Percentiles rank a stretch among this genome's conserved stretches.
phyloP scores from a whole-genome alignment of 2,888 invertebrate species.

The Euplagia quadripunctaria region DNA sequence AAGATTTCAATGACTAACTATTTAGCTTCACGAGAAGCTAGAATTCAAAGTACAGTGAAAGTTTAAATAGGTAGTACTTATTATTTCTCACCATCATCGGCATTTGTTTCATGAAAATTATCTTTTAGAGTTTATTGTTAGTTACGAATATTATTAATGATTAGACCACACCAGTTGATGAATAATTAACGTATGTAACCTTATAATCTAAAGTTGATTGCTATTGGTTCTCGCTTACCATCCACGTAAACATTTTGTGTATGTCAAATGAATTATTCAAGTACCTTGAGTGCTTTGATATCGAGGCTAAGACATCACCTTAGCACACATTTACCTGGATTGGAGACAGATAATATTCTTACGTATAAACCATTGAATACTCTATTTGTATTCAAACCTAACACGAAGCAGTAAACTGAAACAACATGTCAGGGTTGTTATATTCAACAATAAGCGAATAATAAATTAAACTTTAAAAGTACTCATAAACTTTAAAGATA shows the following conservation, averaged over 20 bases:
- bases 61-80: too few species aligned
- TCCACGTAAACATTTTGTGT: not conserved
- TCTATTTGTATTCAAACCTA: not conserved
- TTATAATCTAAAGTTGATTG: not conserved
- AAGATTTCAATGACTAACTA: not conserved
- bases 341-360: not conserved
- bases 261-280: not conserved
- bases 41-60: not conserved
- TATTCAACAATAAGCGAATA: not conserved
- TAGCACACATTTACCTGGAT: not conserved
- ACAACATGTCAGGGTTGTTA: slow-evolving; percentile 3
- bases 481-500: slow-evolving; percentile 1
- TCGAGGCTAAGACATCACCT: not conserved
- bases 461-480: not conserved
- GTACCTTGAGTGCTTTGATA: too few species aligned
- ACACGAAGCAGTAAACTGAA: not conserved
- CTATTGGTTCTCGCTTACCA: not conserved
- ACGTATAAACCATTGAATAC: slow-evolving; percentile 1
- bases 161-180: not conserved
- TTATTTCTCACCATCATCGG: too few species aligned
- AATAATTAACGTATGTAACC: not conserved
- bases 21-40: not conserved
- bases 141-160: not conserved
- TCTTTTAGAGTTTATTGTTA: not conserved
- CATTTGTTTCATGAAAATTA: too few species aligned